A percentile compares a stretch with the other conserved stretches of the same genome.
Evolutionary conservation across 2,888 invertebrate species (phyloP).

Genomic region (Hoplodrina ambigua): DNA sequence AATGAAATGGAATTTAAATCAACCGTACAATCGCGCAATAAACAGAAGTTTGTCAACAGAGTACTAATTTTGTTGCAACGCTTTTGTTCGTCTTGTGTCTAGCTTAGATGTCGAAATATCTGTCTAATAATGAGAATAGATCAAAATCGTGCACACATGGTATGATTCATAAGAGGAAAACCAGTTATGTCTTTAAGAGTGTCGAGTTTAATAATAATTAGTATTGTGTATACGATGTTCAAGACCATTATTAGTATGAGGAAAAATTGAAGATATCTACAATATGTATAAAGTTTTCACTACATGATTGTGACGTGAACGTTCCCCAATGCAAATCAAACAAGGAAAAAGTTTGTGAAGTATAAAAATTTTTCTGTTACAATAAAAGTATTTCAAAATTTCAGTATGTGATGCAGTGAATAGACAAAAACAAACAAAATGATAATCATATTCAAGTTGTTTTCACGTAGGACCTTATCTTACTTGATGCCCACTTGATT

Average conservation of each 20-base stretch:
- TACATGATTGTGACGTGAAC: too few relatives aligned
- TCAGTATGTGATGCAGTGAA: background rate
- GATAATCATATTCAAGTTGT: background rate
- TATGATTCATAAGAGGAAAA: slow-evolving; percentile 43
- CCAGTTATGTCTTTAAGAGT: slow-evolving; percentile 21
- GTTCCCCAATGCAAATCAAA: too few relatives aligned
- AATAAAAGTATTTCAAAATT: background rate
- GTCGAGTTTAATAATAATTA: slow-evolving; percentile 16
- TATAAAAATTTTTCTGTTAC: background rate
- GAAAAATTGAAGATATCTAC: background rate
- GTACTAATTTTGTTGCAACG: slow-evolving; percentile 20
- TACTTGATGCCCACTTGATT: background rate
- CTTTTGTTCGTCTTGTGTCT: slow-evolving; percentile 10
- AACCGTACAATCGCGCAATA: slow-evolving; percentile 32
- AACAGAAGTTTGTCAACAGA: slow-evolving; percentile 16
- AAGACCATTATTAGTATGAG: slow-evolving; percentile 9
- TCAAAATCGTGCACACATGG: slow-evolving; percentile 12
- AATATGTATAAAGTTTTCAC: too few relatives aligned
- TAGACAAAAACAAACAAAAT: background rate
- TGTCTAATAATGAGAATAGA: slow-evolving; percentile 12
- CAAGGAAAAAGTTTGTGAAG: background rate
- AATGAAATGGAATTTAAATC: slow-evolving; percentile 40
- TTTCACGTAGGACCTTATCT: background rate
- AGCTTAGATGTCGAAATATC: slow-evolving; percentile 5
- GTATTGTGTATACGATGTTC: slow-evolving; percentile 5